Base-by-base conservation (phyloP, 2,113 vertebrate genomes). In the Pollachius pollachius region DNA sequence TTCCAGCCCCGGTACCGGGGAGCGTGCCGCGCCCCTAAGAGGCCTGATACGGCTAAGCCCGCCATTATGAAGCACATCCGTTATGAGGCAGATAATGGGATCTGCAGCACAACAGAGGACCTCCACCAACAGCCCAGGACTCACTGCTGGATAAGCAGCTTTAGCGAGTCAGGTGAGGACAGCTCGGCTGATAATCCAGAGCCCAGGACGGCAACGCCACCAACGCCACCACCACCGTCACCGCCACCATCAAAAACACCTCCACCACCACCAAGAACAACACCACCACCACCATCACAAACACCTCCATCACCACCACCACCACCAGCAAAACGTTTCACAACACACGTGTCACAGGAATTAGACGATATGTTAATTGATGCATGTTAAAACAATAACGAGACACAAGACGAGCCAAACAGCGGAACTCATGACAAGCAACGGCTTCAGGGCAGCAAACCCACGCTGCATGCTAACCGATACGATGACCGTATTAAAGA, bases 151-250 rank as follows among this genome's bases (percentile, higher is more conserved):
- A 86, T 86, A 86, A 87, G 72, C 62, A 81, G 85, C 84, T 86
- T 85, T 79, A 21, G 34, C 75, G 27, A 72, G 77, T 89, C 84
- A 84, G 85, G 82, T 86, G 82, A 81, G 84, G 76, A 60, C 37
- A 5, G 60, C 73, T 81, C 83, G 78, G 80, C 77, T 71, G 77
- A 86, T 87, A 84, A 87, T 78, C 84, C 79, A 72, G 81, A 84
- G 78, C 75, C 75, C 70, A 76, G 72, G 65, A 84, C 74, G 72
- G 66, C 76, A 61, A 70, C 63, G 41, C 69, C 58, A 21, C 68
- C 63, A 70, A 81, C 82, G 75, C 78, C 68, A 52, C 23, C 68
- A 27, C 37, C n/a, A 70, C 58, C 11, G 30, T 54, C 56, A 15
- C 15, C 57, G 48, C 25, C 65, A 23, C 18, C 19, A 19, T 12